Conservation (phyloP, 2,113 vertebrate genomes). For the Orycteropus afer region DNA sequence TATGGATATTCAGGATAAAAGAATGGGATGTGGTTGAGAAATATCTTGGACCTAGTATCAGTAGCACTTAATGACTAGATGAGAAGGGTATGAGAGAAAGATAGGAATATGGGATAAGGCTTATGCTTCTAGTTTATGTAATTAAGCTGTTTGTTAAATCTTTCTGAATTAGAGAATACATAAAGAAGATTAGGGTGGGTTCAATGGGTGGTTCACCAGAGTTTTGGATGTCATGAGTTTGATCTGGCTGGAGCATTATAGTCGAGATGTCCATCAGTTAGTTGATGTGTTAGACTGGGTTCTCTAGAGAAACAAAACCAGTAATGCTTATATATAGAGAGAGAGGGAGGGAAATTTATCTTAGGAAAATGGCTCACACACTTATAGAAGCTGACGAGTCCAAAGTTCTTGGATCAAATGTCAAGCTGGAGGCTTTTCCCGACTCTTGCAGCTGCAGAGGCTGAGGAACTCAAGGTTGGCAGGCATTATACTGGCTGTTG, state of each 20-base stretch:
- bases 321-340: no score
- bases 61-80: background rate
- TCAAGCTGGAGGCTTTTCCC: no score
- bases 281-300: no score
- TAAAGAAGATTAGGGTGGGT: background rate
- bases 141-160: background rate
- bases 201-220: background rate
- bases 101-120: background rate
- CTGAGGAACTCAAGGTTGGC: no score
- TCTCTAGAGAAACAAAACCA: no score
- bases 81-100: background rate
- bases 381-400: no score
- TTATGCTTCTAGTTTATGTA: constrained; percentile 14
- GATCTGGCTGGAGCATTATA: background rate
- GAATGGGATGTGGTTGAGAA: constrained; percentile 16
- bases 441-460: no score
- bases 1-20: background rate
- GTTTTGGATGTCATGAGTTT: constrained; percentile 18
- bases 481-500: no score
- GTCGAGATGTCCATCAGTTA: background rate
- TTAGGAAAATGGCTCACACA: no score
- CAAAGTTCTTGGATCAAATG: no score
- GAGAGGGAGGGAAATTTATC: no score
- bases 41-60: background rate
- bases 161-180: background rate